Evolutionary conservation across 1,140 invertebrate genomes (phyloP).

Genomic region (Chionoecetes opilio): DNA sequence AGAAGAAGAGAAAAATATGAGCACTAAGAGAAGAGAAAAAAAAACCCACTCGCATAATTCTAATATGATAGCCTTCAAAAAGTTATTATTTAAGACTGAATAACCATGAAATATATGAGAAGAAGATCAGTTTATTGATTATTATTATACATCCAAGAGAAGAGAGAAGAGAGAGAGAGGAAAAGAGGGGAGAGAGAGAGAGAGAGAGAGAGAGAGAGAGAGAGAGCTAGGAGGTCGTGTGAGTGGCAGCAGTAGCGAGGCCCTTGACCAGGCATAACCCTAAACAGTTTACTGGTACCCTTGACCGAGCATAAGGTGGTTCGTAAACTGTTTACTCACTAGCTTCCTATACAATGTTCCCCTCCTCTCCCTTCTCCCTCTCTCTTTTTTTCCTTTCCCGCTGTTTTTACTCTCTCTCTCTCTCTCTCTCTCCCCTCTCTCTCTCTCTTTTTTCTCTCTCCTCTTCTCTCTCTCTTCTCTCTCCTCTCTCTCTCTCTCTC

Average conservation of each 20-base stretch:
- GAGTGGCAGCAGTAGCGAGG: not conserved
- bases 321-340: not conserved
- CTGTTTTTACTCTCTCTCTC: too few species aligned
- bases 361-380: not conserved
- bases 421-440: not conserved
- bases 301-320: conserved; percentile 1
- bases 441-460: not conserved
- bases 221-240: not conserved
- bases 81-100: too few species aligned
- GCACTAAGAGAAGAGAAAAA: not conserved
- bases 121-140: too few species aligned
- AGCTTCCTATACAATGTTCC: not conserved
- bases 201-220: conserved; percentile 23
- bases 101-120: too few species aligned
- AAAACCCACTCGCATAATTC: not conserved
- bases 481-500: not conserved
- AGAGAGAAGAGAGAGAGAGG: conserved; percentile 37
- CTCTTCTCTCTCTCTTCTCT: not conserved
- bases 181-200: not conserved
- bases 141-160: not conserved
- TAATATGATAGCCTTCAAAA: too few species aligned
- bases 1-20: not conserved
- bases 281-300: conserved; percentile 3
- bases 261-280: not conserved
- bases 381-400: not conserved